Base-by-base conservation (phyloP, 2,888 invertebrate species). In the Cheilosia urbana region DNA sequence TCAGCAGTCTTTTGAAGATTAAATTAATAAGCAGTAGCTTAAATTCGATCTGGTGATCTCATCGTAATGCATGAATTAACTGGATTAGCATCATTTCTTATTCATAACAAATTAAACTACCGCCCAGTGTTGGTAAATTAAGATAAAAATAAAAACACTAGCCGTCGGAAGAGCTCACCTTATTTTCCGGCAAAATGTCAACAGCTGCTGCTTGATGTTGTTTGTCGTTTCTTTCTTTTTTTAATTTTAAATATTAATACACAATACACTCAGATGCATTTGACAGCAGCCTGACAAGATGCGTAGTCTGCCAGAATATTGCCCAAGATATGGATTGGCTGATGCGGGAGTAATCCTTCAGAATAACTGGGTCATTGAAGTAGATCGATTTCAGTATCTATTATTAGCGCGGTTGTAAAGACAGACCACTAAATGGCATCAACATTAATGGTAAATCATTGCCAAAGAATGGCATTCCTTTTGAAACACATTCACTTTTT, bases 121-220 rank as follows among this genome's bases (percentile, higher is more conserved):
- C 34, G n/a, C 9, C 40, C 15, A 45, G 58, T 40, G 19, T 30
- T 40, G 11, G 63, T 78, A 83, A 78, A 42, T 82, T 62, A 42
- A 55, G 30, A 57, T 55, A 40, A 53, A 62, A 49, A 3, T 55
- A 66, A 63, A 57, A 83, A 15, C 42, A 15, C n/a, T 34, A 51
- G n/a, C 84, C 84, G 84, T 55, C 84, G 83, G 79, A 30, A 42
- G 53, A 57, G 71, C 84, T 84, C 65, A 84, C 84, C 83, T 78
- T 63, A 53, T 45, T 11, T 57, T 75, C 63, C 63, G 60, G 55
- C 65, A 37, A 79, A 84, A 75, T 79, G 69, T 69, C 79, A 84
- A 51, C 34, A 21, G 69, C 17, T 69, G 69, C 17, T 69, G 42
- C 49, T 77, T 27, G 11, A 42, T n/a, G 37, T 69, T 55, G 24